Evolutionary conservation across 2,797 vertebrate genomes (phyloP).

Genomic region (Heteromormyrus szaboi): DNA sequence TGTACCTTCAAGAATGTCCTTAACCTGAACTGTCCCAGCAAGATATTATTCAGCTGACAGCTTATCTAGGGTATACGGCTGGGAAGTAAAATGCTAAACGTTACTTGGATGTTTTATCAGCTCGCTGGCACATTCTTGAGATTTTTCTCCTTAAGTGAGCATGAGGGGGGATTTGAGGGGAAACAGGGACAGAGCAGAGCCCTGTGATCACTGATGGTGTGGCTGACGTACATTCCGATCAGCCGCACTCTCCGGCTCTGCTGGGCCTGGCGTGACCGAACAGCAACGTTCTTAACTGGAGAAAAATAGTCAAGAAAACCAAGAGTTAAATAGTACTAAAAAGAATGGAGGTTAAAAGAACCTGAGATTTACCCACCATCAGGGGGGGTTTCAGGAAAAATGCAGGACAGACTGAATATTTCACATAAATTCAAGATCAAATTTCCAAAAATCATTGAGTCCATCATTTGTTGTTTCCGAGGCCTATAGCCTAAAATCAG

Average conservation of each 20-base stretch:
- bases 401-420: not conserved
- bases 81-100: not conserved
- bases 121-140: not conserved
- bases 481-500: not conserved
- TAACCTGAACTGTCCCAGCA: not conserved
- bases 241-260: not conserved
- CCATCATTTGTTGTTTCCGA: not conserved
- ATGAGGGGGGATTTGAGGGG: slow-evolving; percentile 4
- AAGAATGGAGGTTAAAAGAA: not conserved
- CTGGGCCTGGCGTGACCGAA: not conserved
- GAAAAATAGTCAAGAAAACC: not conserved
- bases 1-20: not conserved
- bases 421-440: not conserved
- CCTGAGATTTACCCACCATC: not conserved
- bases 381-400: not conserved
- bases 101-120: not conserved
- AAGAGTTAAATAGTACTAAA: not conserved
- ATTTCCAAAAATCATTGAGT: not conserved
- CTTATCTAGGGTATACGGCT: not conserved
- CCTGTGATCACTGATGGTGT: not conserved
- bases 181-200: not conserved
- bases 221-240: not conserved
- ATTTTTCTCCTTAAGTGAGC: not conserved
- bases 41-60: not conserved
- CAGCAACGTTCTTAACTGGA: not conserved